Conservation (phyloP, 2,797 vertebrate species). For the Thamnophis elegans region DNA sequence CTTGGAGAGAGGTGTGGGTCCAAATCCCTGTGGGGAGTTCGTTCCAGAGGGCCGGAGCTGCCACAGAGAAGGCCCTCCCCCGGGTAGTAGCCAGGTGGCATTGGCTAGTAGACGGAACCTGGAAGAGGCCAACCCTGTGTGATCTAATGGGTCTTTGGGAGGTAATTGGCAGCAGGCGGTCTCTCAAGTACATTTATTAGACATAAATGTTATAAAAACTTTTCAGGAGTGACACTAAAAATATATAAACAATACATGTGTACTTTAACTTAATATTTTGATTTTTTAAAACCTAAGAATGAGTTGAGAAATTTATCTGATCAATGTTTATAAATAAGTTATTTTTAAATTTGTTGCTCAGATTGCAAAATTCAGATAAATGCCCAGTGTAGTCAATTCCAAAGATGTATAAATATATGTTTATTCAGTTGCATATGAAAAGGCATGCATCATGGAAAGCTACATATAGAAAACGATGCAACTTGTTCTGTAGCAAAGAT, state of each 20-base stretch:
- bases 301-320: background rate
- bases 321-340: background rate
- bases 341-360: background rate
- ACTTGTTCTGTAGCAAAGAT: background rate
- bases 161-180: no score
- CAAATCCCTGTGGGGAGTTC: no score
- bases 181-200: no score
- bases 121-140: no score
- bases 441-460: background rate
- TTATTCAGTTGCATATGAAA: background rate
- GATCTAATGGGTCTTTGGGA: no score
- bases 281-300: background rate
- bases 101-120: no score
- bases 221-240: background rate
- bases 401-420: background rate
- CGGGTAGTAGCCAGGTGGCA: no score
- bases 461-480: background rate
- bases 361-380: background rate
- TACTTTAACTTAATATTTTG: background rate
- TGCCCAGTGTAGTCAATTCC: background rate
- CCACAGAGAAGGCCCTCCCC: no score
- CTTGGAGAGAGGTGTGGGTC: no score
- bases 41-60: no score
- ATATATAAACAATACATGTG: background rate
- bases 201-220: background rate